These are phyloP conservation scores for Epinephelus coioides DNA, from an alignment of 2,797 vertebrate species.

Conservation along the genomic window DNA sequence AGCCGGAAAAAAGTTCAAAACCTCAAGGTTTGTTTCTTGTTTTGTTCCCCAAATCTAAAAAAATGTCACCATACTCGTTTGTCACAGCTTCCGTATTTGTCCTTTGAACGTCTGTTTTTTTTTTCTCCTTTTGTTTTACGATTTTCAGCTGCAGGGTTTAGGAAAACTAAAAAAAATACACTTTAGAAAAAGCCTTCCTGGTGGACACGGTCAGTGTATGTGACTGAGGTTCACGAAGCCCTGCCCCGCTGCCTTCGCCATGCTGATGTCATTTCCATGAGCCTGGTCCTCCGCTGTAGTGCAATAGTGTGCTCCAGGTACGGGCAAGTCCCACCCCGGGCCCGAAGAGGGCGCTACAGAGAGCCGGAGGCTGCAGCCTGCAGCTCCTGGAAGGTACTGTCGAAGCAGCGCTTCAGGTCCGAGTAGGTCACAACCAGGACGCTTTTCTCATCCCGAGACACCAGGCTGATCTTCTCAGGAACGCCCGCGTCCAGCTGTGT, in stretches of 20 bases:
- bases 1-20: constrained; percentile 92
- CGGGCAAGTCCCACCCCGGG: constrained; percentile 74
- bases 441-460: constrained; percentile 99
- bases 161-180: constrained; percentile 90
- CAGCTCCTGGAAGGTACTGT: constrained; percentile 99
- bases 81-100: constrained; percentile 92
- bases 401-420: constrained; percentile 99
- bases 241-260: constrained; percentile 86
- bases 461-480: constrained; percentile 99
- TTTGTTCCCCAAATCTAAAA: constrained; percentile 95
- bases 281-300: constrained; percentile 92
- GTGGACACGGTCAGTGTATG: constrained; percentile 97
- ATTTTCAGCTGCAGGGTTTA: constrained; percentile 90
- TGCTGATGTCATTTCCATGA: constrained; percentile 80
- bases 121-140: constrained; percentile 73
- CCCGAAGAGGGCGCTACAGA: constrained; percentile 91
- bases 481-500: constrained; percentile 96
- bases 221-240: constrained; percentile 95
- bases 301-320: constrained; percentile 93
- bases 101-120: constrained; percentile 70
- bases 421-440: constrained; percentile 99
- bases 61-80: constrained; percentile 82
- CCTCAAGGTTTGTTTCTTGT: constrained; percentile 84
- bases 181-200: constrained; percentile 91
- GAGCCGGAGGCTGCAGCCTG: constrained; percentile 94